These are phyloP conservation scores for Carlito syrichta DNA, from an alignment of 2,113 vertebrate species.

Conservation along the genomic window DNA sequence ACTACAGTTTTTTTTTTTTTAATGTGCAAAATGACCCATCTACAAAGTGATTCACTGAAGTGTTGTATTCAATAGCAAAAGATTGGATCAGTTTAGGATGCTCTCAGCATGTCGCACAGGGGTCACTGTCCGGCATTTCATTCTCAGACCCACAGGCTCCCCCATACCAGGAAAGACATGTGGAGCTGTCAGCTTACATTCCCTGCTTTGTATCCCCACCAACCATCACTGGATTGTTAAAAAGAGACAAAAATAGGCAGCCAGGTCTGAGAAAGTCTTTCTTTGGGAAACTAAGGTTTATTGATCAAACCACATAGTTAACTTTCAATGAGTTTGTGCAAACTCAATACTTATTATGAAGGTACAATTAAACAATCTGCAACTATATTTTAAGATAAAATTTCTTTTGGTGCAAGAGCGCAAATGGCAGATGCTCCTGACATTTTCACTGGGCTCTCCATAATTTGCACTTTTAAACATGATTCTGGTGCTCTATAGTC, in stretches of 20 bases:
- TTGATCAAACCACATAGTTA: background rate
- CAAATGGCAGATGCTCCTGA: background rate
- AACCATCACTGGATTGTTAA: background rate
- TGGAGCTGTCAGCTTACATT: background rate
- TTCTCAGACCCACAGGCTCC: accelerated
- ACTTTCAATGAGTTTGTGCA: background rate
- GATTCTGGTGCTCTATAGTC: background rate
- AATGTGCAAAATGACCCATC: too few species aligned
- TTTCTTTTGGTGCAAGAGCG: background rate
- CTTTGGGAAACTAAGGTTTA: background rate
- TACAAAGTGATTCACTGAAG: too few species aligned
- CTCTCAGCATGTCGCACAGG: background rate
- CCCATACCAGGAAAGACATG: background rate
- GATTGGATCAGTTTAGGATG: too few species aligned
- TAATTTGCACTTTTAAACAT: background rate
- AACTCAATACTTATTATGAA: background rate
- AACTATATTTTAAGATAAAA: background rate
- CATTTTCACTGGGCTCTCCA: background rate
- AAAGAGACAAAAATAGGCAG: background rate
- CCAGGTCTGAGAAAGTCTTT: background rate
- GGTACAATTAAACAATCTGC: background rate
- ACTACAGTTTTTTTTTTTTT: too few species aligned
- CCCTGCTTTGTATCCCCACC: background rate
- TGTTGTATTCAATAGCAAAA: too few species aligned
- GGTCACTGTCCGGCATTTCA: too few species aligned